Evolutionary conservation across 2,113 vertebrate genomes (phyloP).

Genomic region (Thamnaconus septentrionalis): DNA sequence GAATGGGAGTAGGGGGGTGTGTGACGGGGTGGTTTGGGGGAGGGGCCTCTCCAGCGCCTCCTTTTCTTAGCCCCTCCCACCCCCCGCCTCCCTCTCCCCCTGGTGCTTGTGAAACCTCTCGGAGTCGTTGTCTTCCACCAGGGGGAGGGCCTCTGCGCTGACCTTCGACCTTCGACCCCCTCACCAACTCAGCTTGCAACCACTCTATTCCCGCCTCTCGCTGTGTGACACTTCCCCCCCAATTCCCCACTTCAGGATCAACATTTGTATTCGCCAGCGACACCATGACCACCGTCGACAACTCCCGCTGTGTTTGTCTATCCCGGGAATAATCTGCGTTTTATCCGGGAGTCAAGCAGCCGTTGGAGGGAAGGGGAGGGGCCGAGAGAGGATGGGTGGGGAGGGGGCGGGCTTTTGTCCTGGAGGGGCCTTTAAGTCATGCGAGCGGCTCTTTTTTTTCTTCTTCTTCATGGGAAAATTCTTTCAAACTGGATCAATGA

Average conservation of each 20-base stretch:
- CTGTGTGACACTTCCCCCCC: conserved; percentile 4
- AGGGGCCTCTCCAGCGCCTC: conserved; percentile 35
- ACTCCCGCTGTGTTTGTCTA: conserved; percentile 16
- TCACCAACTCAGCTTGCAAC: conserved; percentile 3
- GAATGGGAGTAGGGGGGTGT: conserved; percentile 26
- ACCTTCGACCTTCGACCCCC: no score
- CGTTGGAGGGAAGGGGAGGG: not conserved
- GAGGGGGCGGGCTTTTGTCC: conserved; percentile 6
- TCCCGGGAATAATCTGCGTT: conserved; percentile 2
- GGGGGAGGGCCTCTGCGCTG: conserved; percentile 45
- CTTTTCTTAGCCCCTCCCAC: conserved; percentile 19
- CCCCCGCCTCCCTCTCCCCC: conserved; percentile 19
- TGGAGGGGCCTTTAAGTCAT: not conserved
- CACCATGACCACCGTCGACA: conserved; percentile 8
- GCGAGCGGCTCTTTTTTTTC: not conserved
- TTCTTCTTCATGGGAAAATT: not conserved
- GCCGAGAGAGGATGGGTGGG: not conserved
- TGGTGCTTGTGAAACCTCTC: conserved; percentile 37
- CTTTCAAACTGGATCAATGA: conserved; percentile 7
- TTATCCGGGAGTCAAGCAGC: conserved; percentile 10
- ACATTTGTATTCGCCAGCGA: conserved; percentile 14
- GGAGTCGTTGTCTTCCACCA: conserved; percentile 52
- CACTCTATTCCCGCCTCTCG: not conserved
- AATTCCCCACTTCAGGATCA: conserved; percentile 5
- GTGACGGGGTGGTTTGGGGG: no score